Conservation (phyloP, 37 sponge, comb jelly and placozoan species). For the Petrosia ficiformis region DNA sequence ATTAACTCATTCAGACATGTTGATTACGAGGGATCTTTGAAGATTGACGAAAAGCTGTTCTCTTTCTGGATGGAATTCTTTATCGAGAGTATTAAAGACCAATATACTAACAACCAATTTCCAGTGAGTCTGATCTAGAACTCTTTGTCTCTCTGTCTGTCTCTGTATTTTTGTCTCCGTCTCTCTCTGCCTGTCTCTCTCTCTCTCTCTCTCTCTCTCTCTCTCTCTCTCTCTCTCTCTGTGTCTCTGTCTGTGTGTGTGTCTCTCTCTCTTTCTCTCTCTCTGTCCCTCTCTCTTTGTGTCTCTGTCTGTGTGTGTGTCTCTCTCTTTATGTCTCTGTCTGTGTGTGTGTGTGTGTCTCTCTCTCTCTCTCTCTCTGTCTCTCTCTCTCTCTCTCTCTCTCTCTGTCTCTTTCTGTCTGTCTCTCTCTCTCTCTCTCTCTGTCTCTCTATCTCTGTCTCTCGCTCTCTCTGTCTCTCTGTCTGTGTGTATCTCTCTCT, state of each 20-base stretch:
- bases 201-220: too few relatives aligned
- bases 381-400: too few relatives aligned
- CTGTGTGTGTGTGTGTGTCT: background rate
- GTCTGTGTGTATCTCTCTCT: background rate
- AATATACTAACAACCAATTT: constrained; percentile 14
- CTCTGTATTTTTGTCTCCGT: background rate
- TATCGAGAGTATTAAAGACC: constrained; percentile 44
- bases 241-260: background rate
- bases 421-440: background rate
- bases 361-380: background rate
- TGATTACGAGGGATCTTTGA: constrained; percentile 15
- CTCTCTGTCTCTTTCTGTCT: background rate
- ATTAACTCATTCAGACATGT: constrained; percentile 41
- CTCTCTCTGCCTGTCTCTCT: too few relatives aligned
- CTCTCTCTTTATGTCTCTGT: background rate
- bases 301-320: background rate
- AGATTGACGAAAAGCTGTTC: constrained; percentile 31
- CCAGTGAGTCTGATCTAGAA: constrained; percentile 33
- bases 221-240: background rate
- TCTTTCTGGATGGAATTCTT: constrained; percentile 86
- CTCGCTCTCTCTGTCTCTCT: constrained; percentile 12
- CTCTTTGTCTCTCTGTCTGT: background rate
- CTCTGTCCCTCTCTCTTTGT: background rate
- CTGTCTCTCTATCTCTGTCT: too few relatives aligned
- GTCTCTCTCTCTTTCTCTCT: background rate